A percentile compares a stretch with the other conserved stretches of the same genome.
phyloP scores from a whole-genome alignment of 2,797 vertebrate genomes.

The Masticophis lateralis region DNA sequence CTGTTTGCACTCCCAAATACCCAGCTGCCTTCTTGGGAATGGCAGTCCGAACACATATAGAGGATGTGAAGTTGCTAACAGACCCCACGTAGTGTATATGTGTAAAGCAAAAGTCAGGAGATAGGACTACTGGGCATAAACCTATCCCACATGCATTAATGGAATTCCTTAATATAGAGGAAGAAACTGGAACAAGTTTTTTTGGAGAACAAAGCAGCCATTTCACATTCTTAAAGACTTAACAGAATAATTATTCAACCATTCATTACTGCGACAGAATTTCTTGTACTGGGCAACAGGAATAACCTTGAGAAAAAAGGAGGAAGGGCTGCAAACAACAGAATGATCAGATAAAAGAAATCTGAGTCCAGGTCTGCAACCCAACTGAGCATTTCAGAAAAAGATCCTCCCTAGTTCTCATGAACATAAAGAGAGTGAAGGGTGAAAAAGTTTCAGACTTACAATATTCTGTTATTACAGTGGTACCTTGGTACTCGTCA shows the following conservation, averaged over 20 bases:
- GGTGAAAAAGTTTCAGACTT: neutral
- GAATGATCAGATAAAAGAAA: neutral
- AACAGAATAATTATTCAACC: too few species aligned
- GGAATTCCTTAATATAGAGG: neutral
- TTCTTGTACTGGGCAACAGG: neutral
- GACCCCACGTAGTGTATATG: neutral
- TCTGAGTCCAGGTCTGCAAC: neutral
- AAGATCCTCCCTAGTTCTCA: neutral
- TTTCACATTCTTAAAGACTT: neutral
- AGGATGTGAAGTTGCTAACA: neutral
- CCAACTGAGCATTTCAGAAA: neutral
- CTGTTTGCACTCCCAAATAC: neutral
- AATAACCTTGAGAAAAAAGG: neutral
- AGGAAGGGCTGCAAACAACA: neutral
- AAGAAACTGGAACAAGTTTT: neutral
- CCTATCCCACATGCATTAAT: neutral
- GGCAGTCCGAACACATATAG: neutral
- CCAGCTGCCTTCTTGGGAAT: neutral
- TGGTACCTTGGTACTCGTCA: too few species aligned
- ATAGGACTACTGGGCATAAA: neutral
- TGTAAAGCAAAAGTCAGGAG: neutral
- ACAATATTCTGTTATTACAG: neutral
- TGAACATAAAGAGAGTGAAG: neutral
- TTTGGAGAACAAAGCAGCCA: neutral
- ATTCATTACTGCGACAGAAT: too few species aligned